Base-by-base conservation (phyloP, 2,888 invertebrate species). In the Rotaria socialis region DNA sequence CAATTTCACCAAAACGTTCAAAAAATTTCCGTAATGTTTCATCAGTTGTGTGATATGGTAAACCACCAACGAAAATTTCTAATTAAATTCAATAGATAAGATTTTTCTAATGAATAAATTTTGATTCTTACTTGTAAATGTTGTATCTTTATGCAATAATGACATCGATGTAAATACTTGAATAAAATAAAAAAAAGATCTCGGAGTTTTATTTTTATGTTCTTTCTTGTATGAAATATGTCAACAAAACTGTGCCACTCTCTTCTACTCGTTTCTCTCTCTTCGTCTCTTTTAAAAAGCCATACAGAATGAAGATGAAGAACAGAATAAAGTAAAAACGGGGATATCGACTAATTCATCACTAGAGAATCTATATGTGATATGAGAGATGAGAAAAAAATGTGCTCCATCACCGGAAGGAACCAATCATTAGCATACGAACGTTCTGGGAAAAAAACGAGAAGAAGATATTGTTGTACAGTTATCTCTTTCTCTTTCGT, bases 31-130 rank as follows among this genome's bases (percentile, higher is more conserved):
- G 92, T 86, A 97, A 93, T 89, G 96, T 96, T 92, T 96, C 96
- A 92, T 97, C 97, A 58, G 96, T 97, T 41, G 97, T 97, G 93
- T 97, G 97, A 92, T 97, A 97, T 2, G 97, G 97, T 88, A 97
- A 93, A 67, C 97, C 97, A 84, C 97, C 97, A 88, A 97, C 97
- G 92, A 97, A 97, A 86, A 97, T 94, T 92, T 97, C 80, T 80
- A 80, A n/a, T 14, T 11, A 47, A 47, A 2, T 11, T 3, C 24
- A 24, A 47, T 24, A n/a, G 5, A 27, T 27, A 2, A 27, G 11
- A 27, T 35, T 27, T 14, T 27, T 8, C 16, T 67, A 8, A 22
- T 16, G 10, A 27, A 27, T 50, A 50, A 50, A 11, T 11, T 50
- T 8, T 50, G 50, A 43, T 22, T 43, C 47, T 47, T 80, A 80